phyloP scores from a whole-genome alignment of 1,140 invertebrate species.

The Drosophila ironensis region DNA sequence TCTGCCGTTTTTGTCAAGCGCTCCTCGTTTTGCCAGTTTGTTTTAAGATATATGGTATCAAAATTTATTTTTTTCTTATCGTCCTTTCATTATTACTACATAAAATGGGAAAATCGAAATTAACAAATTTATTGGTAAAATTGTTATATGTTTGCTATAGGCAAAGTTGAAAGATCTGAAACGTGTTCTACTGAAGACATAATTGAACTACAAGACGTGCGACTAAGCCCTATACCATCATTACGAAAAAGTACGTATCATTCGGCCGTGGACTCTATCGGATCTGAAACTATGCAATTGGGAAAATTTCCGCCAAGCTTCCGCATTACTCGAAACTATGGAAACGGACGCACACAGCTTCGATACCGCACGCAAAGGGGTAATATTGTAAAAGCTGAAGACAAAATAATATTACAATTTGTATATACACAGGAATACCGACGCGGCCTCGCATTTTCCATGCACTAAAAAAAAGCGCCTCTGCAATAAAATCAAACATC shows the following conservation, averaged over 20 bases:
- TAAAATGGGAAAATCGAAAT: not conserved
- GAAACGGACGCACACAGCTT: constrained; percentile 83
- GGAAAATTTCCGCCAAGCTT: constrained; percentile 90
- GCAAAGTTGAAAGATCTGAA: constrained; percentile 75
- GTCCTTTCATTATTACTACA: not conserved
- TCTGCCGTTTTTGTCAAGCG: too few relatives aligned
- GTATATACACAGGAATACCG: constrained; percentile 57
- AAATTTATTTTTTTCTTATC: too few relatives aligned
- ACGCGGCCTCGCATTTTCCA: constrained; percentile 89
- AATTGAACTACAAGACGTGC: constrained; percentile 90
- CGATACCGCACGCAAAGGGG: constrained; percentile 85
- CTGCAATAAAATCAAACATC: constrained; percentile 90
- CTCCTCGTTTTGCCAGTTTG: too few relatives aligned
- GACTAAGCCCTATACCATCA: constrained; percentile 92
- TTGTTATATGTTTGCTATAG: constrained; percentile 29
- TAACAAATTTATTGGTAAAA: not conserved
- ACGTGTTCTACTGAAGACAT: constrained; percentile 85
- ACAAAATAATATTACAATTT: not conserved
- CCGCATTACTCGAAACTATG: constrained; percentile 86
- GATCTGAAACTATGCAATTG: constrained; percentile 83
- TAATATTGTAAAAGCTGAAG: constrained; percentile 41
- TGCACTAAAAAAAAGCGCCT: constrained; percentile 89
- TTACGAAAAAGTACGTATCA: constrained; percentile 87
- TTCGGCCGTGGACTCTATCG: constrained; percentile 74
- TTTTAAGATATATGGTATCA: too few relatives aligned